Percentiles rank a stretch among this genome's conserved stretches.
These are phyloP conservation scores for Suricata suricatta DNA, from an alignment of 2,113 vertebrate species.

Conservation along the genomic window DNA sequence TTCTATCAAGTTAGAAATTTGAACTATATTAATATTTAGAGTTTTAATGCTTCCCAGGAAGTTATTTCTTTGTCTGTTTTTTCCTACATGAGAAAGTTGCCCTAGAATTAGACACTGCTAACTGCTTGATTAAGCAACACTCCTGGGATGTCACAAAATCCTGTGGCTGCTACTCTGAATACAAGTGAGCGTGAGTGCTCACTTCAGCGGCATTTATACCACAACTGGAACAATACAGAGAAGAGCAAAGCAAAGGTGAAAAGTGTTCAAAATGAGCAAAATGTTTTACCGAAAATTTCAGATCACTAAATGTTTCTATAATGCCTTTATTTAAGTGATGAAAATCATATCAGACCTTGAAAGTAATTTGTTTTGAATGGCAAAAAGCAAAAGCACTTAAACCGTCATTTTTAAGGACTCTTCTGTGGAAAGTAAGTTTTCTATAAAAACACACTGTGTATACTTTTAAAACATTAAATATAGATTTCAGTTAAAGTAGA, in stretches of 20 bases:
- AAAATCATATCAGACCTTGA: background rate
- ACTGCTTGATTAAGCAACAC: background rate
- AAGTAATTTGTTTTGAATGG: slow-evolving; percentile 45
- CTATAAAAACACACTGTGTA: background rate
- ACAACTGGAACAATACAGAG: background rate
- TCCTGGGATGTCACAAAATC: background rate
- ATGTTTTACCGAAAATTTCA: background rate
- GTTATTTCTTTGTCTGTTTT: slow-evolving; percentile 51
- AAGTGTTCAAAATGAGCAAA: background rate
- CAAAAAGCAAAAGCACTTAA: background rate
- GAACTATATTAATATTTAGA: background rate
- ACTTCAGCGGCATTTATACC: background rate
- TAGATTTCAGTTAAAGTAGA: background rate
- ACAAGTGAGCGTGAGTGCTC: background rate
- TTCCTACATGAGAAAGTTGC: background rate
- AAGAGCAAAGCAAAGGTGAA: background rate
- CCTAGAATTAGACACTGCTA: slow-evolving; percentile 37
- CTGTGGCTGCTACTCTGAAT: background rate
- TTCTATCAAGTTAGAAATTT: slow-evolving; percentile 33
- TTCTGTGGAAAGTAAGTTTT: slow-evolving; percentile 2
- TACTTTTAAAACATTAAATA: background rate
- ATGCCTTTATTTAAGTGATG: slow-evolving; percentile 3
- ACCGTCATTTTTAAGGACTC: background rate
- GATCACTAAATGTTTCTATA: background rate
- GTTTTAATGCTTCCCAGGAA: background rate